A percentile compares a stretch with the other conserved stretches of the same genome.
phyloP scores from a whole-genome alignment of 2,113 vertebrate species.

The Orthonyx spaldingii region DNA sequence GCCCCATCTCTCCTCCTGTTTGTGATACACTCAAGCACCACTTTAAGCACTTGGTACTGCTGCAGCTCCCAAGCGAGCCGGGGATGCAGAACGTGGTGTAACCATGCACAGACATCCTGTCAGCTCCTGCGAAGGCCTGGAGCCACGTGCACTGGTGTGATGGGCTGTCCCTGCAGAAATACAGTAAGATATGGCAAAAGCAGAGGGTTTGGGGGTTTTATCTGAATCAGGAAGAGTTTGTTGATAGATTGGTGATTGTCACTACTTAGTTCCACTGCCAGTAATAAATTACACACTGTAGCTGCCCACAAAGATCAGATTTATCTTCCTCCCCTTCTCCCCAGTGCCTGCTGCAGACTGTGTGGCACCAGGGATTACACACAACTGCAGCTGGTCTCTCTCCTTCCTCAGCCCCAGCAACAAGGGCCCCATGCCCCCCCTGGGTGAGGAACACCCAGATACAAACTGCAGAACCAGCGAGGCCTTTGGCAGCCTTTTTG shows the following conservation, averaged over 20 bases:
- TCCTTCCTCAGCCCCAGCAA: neutral
- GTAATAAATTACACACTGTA: neutral
- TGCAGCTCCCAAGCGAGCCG: neutral
- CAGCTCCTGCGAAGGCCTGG: neutral
- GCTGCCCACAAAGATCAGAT: neutral
- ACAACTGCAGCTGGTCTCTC: neutral
- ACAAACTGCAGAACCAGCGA: neutral
- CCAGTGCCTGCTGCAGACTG: neutral
- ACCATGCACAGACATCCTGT: neutral
- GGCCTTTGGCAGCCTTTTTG: neutral
- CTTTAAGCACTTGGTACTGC: neutral
- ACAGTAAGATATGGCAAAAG: neutral
- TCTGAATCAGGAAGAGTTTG: neutral
- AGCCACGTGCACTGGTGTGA: accelerated
- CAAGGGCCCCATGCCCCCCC: accelerated
- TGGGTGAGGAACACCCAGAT: neutral
- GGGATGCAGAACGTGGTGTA: no score
- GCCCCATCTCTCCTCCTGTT: neutral
- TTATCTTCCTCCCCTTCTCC: neutral
- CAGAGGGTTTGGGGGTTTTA: neutral
- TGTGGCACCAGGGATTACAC: neutral
- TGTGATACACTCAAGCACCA: neutral
- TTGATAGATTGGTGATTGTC: neutral
- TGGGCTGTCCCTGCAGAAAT: neutral
- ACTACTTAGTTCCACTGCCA: neutral